Evolutionary conservation across 2,797 vertebrate genomes (phyloP).

Genomic region (Gymnoscopelus braueri): DNA sequence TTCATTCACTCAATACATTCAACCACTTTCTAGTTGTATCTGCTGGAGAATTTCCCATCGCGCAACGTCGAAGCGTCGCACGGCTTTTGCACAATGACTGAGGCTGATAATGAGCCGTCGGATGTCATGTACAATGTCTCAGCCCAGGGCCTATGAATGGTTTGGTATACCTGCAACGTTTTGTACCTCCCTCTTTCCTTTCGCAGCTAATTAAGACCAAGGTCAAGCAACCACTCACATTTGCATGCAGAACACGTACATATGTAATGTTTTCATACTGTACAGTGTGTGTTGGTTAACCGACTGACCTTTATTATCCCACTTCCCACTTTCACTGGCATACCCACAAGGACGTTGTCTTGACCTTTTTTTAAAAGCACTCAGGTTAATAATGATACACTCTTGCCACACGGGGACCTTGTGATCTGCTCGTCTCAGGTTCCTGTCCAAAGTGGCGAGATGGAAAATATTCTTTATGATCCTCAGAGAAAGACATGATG

Average conservation of each 20-base stretch:
- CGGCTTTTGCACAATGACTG: conserved; percentile 30
- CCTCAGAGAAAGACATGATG: conserved; percentile 24
- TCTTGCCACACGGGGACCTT: conserved; percentile 37
- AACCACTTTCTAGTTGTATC: conserved; percentile 10
- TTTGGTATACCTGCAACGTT: conserved; percentile 44
- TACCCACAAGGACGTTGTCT: conserved; percentile 14
- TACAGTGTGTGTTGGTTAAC: conserved; percentile 6
- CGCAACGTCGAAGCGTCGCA: background rate
- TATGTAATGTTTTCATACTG: background rate
- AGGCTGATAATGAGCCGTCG: conserved; percentile 40
- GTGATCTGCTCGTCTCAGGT: conserved; percentile 12
- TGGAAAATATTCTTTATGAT: conserved; percentile 24
- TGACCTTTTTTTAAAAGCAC: conserved; percentile 43
- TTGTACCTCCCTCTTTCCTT: conserved; percentile 40
- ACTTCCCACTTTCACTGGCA: background rate
- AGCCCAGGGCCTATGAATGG: conserved; percentile 28
- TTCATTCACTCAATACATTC: conserved; percentile 30
- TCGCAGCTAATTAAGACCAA: conserved; percentile 19
- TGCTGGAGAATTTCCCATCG: conserved; percentile 14
- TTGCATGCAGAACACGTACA: background rate
- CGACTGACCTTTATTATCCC: conserved; percentile 24
- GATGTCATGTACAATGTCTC: conserved; percentile 15
- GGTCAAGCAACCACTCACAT: conserved; percentile 28
- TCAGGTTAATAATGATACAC: conserved; percentile 30
- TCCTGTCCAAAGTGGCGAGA: conserved; percentile 34